These are phyloP conservation scores for Cichladusa arquata DNA, from an alignment of 2,113 vertebrate species.

Conservation along the genomic window DNA sequence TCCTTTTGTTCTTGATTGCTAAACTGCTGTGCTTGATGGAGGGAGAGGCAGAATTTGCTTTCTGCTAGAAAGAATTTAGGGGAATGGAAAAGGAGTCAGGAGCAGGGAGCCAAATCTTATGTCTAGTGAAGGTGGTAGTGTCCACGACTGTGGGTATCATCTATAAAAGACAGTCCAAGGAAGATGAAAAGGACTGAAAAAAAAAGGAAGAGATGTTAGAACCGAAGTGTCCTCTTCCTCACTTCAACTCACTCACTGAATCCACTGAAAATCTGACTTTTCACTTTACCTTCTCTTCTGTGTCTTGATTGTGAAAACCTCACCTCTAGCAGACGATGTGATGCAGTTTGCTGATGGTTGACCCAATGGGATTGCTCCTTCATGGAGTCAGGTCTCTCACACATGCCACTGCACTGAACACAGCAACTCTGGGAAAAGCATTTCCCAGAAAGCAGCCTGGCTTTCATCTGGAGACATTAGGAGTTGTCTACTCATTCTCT, in stretches of 20 bases:
- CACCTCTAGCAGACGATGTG: not conserved
- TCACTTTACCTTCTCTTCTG: not conserved
- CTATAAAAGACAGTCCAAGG: not conserved
- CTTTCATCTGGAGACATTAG: not conserved
- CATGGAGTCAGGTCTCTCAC: not conserved
- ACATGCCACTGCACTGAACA: fast-evolving
- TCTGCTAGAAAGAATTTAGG: not conserved
- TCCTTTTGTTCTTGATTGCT: not conserved
- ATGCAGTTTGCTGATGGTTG: not conserved
- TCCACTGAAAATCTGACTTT: not conserved
- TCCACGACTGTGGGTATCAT: not conserved
- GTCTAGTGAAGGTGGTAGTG: not conserved
- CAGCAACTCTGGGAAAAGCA: not conserved
- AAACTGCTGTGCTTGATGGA: not conserved
- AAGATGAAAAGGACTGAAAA: not conserved
- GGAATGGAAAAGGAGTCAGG: not conserved
- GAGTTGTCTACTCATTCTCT: not conserved
- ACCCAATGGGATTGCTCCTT: not conserved
- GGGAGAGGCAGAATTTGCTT: fast-evolving
- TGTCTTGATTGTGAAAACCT: not conserved
- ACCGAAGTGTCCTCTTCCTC: not conserved
- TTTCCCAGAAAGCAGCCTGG: not conserved
- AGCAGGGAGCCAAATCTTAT: not conserved
- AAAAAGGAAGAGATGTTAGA: not conserved
- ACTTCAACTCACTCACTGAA: not conserved